Percentiles rank a stretch among this genome's conserved stretches.
Conservation (phyloP, 2,888 invertebrate genomes). For the Hypomecis atomaria region DNA sequence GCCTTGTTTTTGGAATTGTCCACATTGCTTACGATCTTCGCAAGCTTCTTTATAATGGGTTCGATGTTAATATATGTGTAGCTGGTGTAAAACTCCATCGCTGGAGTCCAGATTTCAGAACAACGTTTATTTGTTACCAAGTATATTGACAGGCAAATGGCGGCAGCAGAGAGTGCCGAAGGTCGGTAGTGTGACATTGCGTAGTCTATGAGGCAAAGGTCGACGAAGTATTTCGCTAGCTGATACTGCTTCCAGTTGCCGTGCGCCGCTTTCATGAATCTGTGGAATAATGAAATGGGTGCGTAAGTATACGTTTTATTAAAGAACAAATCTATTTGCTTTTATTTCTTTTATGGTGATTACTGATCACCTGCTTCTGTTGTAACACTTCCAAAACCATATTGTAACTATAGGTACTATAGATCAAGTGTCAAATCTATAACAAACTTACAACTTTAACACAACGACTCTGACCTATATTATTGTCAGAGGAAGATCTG, state of each 20-base stretch:
- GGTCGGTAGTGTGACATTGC: slow-evolving; percentile 91
- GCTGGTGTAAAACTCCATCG: slow-evolving; percentile 90
- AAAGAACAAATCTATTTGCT: too few relatives aligned
- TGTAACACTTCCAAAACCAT: too few relatives aligned
- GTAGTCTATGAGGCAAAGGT: slow-evolving; percentile 91
- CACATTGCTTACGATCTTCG: slow-evolving; percentile 87
- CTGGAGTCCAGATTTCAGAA: slow-evolving; percentile 88
- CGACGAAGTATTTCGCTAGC: slow-evolving; percentile 96
- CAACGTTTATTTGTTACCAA: slow-evolving; percentile 80
- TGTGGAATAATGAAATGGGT: slow-evolving; percentile 53
- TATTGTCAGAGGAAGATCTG: too few relatives aligned
- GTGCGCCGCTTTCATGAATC: slow-evolving; percentile 85
- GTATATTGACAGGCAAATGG: slow-evolving; percentile 88
- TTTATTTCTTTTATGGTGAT: too few relatives aligned
- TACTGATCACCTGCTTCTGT: too few relatives aligned
- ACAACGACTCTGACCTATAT: too few relatives aligned
- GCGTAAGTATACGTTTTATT: not conserved
- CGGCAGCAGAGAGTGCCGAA: slow-evolving; percentile 93
- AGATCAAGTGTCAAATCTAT: too few relatives aligned
- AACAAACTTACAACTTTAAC: too few relatives aligned
- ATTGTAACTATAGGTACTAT: too few relatives aligned
- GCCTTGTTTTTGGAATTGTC: slow-evolving; percentile 89
- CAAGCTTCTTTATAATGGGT: slow-evolving; percentile 88
- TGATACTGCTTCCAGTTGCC: slow-evolving; percentile 88
- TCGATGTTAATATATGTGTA: slow-evolving; percentile 89